These are phyloP conservation scores for Nomia melanderi DNA, from an alignment of 1,140 invertebrate species.

Conservation along the genomic window DNA sequence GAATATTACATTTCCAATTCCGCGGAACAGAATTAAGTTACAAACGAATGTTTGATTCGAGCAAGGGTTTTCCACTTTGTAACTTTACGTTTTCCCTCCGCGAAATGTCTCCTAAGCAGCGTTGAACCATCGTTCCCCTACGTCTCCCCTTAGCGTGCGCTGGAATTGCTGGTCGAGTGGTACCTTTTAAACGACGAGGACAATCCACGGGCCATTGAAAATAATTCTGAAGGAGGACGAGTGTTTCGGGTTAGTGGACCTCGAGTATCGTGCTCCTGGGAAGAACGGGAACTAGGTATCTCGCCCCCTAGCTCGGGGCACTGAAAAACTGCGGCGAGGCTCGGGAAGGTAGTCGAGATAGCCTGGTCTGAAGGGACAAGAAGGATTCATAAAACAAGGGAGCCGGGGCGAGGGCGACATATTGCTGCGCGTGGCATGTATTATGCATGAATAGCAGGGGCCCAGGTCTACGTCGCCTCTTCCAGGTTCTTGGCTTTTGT, in stretches of 20 bases:
- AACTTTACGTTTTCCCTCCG: too few relatives aligned
- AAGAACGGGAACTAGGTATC: constrained; percentile 21
- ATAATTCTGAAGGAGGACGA: constrained; percentile 22
- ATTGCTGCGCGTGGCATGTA: constrained; percentile 76
- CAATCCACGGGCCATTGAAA: constrained; percentile 1
- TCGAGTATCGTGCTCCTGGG: constrained; percentile 4
- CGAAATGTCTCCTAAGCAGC: neutral
- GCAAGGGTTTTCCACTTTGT: too few relatives aligned
- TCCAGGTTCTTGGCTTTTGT: neutral
- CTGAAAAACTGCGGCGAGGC: constrained; percentile 43
- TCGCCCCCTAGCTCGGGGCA: constrained; percentile 17
- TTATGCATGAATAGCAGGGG: constrained; percentile 74
- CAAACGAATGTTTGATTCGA: too few relatives aligned
- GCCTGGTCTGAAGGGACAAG: constrained; percentile 52
- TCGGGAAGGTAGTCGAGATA: constrained; percentile 33
- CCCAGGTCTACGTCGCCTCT: constrained; percentile 3
- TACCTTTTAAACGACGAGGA: neutral
- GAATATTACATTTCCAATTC: too few relatives aligned
- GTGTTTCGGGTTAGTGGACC: constrained; percentile 19
- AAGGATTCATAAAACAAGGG: constrained; percentile 70
- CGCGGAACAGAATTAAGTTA: too few relatives aligned
- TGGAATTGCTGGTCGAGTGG: neutral
- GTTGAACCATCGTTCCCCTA: neutral
- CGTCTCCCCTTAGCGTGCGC: neutral
- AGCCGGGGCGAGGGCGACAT: constrained; percentile 70